A percentile compares a stretch with the other conserved stretches of the same genome.
Evolutionary conservation across 2,888 invertebrate genomes (phyloP).

Genomic region (Lasioglossum pauxillum): DNA sequence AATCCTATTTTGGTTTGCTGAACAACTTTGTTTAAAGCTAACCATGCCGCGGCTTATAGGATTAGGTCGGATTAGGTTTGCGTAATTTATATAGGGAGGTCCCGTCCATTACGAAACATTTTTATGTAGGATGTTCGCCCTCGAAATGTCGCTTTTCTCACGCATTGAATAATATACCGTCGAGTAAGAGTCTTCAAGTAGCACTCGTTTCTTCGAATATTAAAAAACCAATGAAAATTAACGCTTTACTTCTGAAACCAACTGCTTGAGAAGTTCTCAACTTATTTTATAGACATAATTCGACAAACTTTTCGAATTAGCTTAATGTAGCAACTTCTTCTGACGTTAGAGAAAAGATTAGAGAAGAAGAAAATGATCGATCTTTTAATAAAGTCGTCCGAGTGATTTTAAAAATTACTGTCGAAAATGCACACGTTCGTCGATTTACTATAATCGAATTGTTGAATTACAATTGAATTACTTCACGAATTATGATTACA

Average conservation of each 20-base stretch:
- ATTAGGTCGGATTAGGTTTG: not conserved
- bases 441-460: no score
- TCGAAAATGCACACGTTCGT: no score
- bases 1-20: slow-evolving; percentile 21
- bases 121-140: not conserved
- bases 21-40: slow-evolving; percentile 26
- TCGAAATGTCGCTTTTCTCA: not conserved
- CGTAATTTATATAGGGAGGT: not conserved
- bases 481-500: no score
- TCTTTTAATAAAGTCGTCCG: no score
- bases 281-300: not conserved
- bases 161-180: not conserved
- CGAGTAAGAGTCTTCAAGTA: not conserved
- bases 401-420: no score
- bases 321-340: no score
- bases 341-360: no score
- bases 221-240: no score
- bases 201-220: no score
- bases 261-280: not conserved
- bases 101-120: slow-evolving; percentile 2
- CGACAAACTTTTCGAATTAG: no score
- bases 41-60: slow-evolving; percentile 7
- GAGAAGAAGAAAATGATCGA: no score
- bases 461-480: no score
- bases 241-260: not conserved